These are phyloP conservation scores for Diuraphis noxia DNA, from an alignment of 1,140 invertebrate species.

Conservation along the genomic window DNA sequence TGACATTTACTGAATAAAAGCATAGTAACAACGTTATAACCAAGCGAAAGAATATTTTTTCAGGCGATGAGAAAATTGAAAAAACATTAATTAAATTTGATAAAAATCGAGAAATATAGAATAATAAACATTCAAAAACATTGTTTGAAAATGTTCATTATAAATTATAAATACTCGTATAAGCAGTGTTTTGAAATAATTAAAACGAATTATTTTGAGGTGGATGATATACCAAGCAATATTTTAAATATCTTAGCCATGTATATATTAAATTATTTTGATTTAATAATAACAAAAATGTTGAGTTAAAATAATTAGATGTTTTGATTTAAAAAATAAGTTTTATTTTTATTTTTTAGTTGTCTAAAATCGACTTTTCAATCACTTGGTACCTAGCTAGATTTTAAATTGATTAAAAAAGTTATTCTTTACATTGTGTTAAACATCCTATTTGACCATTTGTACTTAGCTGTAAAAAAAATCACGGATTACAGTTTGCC, in stretches of 20 bases:
- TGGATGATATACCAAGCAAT: neutral
- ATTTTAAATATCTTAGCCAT: neutral
- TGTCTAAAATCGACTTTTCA: neutral
- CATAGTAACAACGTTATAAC: neutral
- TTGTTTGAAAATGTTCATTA: neutral
- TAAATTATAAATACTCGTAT: neutral
- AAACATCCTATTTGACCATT: neutral
- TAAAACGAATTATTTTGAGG: neutral
- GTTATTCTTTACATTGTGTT: neutral
- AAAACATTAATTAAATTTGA: neutral
- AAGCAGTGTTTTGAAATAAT: neutral
- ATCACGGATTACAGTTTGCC: neutral
- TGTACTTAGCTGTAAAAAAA: neutral
- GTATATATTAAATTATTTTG: neutral
- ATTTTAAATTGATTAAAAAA: neutral
- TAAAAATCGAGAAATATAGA: neutral
- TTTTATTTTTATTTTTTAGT: neutral
- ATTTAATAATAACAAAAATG: neutral
- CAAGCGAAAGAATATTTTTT: neutral
- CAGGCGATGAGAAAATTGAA: neutral
- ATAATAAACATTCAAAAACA: neutral
- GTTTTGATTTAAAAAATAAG: neutral
- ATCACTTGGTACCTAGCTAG: neutral
- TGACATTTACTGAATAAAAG: conserved; percentile 11
- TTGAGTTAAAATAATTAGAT: neutral